Conservation (phyloP, 2,888 invertebrate genomes). For the Sphaeridia pumilis region DNA sequence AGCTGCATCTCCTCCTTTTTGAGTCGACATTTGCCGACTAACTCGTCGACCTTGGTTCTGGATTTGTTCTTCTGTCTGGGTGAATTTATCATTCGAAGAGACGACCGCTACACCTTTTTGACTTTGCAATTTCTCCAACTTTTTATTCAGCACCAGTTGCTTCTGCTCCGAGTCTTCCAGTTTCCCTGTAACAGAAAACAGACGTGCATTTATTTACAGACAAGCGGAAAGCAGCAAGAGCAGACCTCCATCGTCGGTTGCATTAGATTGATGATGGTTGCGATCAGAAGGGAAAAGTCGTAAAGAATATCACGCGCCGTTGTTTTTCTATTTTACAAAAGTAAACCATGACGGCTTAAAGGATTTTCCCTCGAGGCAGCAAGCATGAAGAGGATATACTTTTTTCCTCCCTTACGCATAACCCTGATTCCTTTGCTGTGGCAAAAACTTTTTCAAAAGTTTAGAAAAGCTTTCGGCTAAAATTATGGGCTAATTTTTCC, state of each 20-base stretch:
- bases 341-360: too few relatives aligned
- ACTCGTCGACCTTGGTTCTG: constrained; percentile 20
- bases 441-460: too few relatives aligned
- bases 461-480: too few relatives aligned
- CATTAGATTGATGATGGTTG: not conserved
- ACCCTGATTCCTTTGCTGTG: too few relatives aligned
- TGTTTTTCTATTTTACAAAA: too few relatives aligned
- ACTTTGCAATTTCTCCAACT: constrained; percentile 56
- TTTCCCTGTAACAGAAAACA: constrained; percentile 13
- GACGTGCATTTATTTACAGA: not conserved
- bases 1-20: constrained; percentile 22
- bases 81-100: constrained; percentile 29
- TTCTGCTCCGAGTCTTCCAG: constrained; percentile 66
- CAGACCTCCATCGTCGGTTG: not conserved
- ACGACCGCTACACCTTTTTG: constrained; percentile 33
- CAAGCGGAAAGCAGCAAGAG: not conserved
- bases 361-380: too few relatives aligned
- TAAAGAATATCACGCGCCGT: too few relatives aligned
- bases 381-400: too few relatives aligned
- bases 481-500: too few relatives aligned
- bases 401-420: too few relatives aligned
- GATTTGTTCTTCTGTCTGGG: constrained; percentile 33
- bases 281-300: too few relatives aligned
- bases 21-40: constrained; percentile 27
- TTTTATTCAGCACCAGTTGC: constrained; percentile 64